phyloP scores from a whole-genome alignment of 2,113 vertebrate genomes.

The Triplophysa dalaica region DNA sequence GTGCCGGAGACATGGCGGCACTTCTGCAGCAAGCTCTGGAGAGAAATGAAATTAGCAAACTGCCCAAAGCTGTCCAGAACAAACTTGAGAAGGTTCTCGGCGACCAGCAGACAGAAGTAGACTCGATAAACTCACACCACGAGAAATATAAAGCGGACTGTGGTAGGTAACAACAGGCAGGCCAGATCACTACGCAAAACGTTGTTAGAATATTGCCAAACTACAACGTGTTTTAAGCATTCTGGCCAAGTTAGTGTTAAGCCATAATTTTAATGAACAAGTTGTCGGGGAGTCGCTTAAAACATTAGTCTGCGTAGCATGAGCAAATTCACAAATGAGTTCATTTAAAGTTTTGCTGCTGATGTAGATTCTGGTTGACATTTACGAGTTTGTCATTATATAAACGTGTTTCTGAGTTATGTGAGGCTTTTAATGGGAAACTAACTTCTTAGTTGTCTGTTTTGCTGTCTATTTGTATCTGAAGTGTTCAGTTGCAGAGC shows the following conservation, averaged over 20 bases:
- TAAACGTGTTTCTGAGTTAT: too few species aligned
- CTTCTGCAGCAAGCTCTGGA: conserved; percentile 88
- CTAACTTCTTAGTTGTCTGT: too few species aligned
- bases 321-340: too few species aligned
- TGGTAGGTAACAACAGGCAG: conserved; percentile 67
- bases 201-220: neutral
- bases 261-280: neutral
- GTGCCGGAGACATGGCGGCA: conserved; percentile 78
- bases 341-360: too few species aligned
- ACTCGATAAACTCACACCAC: conserved; percentile 79
- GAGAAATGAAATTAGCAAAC: conserved; percentile 84
- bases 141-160: conserved; percentile 90
- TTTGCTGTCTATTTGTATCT: too few species aligned
- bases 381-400: too few species aligned
- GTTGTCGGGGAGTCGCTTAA: neutral
- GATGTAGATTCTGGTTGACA: too few species aligned
- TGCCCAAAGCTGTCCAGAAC: conserved; percentile 83
- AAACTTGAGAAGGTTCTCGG: conserved; percentile 89
- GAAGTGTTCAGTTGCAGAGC: too few species aligned
- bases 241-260: too few species aligned
- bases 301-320: too few species aligned
- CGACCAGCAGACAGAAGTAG: conserved; percentile 87
- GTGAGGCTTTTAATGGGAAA: too few species aligned
- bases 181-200: neutral
- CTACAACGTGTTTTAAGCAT: too few species aligned